Evolutionary conservation across 2,113 vertebrate species (phyloP).

Genomic region (Apteryx owenii): DNA sequence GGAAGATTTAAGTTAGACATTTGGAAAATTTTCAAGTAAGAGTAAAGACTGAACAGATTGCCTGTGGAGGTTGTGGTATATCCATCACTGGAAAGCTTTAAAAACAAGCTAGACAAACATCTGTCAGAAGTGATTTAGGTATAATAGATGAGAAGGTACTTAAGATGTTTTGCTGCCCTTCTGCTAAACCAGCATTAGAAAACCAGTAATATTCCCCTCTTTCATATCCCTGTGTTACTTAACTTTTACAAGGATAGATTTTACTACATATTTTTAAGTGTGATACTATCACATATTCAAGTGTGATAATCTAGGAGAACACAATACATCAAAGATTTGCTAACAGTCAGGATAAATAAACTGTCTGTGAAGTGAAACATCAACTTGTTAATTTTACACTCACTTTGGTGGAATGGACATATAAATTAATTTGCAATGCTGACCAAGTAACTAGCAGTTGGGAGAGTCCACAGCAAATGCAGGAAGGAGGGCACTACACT

Average conservation of each 20-base stretch:
- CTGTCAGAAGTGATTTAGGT: neutral
- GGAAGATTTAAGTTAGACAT: neutral
- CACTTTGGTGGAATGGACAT: neutral
- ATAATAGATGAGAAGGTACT: neutral
- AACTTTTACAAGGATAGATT: neutral
- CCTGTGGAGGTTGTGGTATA: constrained; percentile 5
- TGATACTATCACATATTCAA: neutral
- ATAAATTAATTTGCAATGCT: neutral
- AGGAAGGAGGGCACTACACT: neutral
- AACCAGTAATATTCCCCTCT: neutral
- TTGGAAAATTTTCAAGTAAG: constrained; percentile 47
- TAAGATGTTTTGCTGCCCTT: neutral
- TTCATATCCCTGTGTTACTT: neutral
- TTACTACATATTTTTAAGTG: neutral
- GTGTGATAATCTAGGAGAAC: neutral
- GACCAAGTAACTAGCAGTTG: neutral
- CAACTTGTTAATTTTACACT: neutral
- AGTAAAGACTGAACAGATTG: constrained; percentile 19
- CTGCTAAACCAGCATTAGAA: neutral
- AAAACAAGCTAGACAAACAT: constrained; percentile 23
- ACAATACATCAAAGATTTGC: neutral
- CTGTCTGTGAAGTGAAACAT: neutral
- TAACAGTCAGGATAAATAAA: neutral
- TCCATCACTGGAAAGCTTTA: constrained; percentile 9
- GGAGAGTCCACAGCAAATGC: neutral